Conservation (phyloP, 64 coral and sea anemone species). For the Montipora efflorescens region DNA sequence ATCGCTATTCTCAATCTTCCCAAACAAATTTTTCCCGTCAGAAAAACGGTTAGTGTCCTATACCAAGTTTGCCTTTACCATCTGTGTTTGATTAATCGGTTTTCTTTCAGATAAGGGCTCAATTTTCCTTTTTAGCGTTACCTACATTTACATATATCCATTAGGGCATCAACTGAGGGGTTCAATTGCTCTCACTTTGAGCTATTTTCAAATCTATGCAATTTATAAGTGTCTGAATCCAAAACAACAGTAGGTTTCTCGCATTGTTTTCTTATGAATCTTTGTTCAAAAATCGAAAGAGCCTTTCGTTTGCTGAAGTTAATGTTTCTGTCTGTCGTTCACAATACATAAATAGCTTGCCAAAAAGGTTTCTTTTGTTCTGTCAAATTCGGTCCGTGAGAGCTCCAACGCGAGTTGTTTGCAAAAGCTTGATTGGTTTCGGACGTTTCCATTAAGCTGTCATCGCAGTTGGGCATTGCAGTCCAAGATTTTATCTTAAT, state of each 20-base stretch:
- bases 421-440: slow-evolving; percentile 40
- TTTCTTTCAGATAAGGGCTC: slow-evolving; percentile 54
- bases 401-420: slow-evolving; percentile 27
- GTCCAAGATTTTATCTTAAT: slow-evolving; percentile 51
- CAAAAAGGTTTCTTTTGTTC: slow-evolving; percentile 19
- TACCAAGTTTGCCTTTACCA: slow-evolving; percentile 4
- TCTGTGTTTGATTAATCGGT: slow-evolving; percentile 66
- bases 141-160: slow-evolving; percentile 67
- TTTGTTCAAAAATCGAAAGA: not conserved
- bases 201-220: not conserved
- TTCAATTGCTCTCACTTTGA: not conserved
- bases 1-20: not conserved
- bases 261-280: not conserved
- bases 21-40: not conserved
- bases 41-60: not conserved
- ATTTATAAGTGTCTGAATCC: not conserved
- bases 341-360: slow-evolving; percentile 23
- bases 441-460: slow-evolving; percentile 70
- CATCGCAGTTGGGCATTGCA: slow-evolving; percentile 42
- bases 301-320: slow-evolving; percentile 4
- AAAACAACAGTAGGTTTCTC: slow-evolving; percentile 1
- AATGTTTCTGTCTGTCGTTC: not conserved
- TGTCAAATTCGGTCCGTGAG: slow-evolving; percentile 40
- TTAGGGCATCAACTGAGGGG: slow-evolving; percentile 21
- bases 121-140: slow-evolving; percentile 71